Conservation (phyloP, 2,888 invertebrate genomes). For the Temnothorax ravouxi region DNA sequence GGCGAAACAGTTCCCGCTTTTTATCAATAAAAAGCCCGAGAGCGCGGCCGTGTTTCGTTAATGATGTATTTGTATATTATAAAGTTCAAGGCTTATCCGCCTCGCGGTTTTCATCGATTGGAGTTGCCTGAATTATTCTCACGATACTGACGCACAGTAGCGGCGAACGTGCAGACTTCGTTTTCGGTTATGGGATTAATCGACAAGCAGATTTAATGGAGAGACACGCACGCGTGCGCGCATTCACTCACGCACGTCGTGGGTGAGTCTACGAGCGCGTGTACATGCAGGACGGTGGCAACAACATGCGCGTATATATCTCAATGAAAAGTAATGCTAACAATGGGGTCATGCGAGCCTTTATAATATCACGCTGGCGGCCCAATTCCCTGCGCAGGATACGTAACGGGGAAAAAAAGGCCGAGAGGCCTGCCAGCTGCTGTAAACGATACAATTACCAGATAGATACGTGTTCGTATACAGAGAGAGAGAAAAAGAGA, state of each 20-base stretch:
- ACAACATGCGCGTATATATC: slow-evolving; percentile 75
- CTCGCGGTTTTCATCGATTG: slow-evolving; percentile 48
- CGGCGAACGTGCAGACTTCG: slow-evolving; percentile 42
- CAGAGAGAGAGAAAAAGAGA: slow-evolving; percentile 26
- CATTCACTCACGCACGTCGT: slow-evolving; percentile 10
- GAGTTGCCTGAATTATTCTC: slow-evolving; percentile 51
- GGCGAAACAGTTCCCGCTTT: slow-evolving; percentile 16
- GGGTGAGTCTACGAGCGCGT: slow-evolving; percentile 65
- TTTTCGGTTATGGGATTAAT: slow-evolving; percentile 57
- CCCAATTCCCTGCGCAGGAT: slow-evolving; percentile 68
- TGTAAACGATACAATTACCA: slow-evolving; percentile 83
- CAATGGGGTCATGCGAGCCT: slow-evolving; percentile 83
- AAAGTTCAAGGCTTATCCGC: slow-evolving; percentile 50
- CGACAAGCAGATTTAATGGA: slow-evolving; percentile 56
- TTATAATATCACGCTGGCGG: slow-evolving; percentile 80
- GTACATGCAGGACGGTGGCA: slow-evolving; percentile 24
- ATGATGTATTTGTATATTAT: neutral
- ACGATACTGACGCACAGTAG: slow-evolving; percentile 32
- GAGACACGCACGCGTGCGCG: slow-evolving; percentile 28
- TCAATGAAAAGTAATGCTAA: slow-evolving; percentile 82
- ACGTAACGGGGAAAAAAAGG: slow-evolving; percentile 63
- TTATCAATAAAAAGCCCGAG: slow-evolving; percentile 43
- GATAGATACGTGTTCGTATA: slow-evolving; percentile 50
- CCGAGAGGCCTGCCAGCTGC: slow-evolving; percentile 81
- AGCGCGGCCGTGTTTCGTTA: slow-evolving; percentile 15